Conservation (phyloP, 2,888 invertebrate genomes). For the Patella ulyssiponensis region DNA sequence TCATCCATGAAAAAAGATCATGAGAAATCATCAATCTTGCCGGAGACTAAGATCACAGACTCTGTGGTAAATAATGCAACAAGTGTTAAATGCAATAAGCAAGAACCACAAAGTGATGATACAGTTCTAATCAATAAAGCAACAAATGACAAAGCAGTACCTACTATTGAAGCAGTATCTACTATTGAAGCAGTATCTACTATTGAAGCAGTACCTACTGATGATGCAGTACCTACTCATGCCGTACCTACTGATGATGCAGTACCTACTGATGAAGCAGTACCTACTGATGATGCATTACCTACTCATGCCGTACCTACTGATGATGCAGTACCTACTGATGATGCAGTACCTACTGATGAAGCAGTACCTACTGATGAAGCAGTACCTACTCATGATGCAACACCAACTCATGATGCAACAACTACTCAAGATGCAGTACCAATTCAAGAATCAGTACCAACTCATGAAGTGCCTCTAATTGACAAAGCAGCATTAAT, state of each 20-base stretch:
- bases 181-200: neutral
- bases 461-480: too few species aligned
- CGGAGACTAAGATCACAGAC: neutral
- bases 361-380: neutral
- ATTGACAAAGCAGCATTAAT: too few species aligned
- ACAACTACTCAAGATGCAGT: too few species aligned
- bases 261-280: neutral
- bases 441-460: too few species aligned
- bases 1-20: neutral
- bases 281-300: neutral
- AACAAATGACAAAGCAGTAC: slow-evolving; percentile 21
- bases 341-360: neutral
- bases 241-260: too few species aligned
- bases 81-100: neutral
- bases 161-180: neutral
- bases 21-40: neutral
- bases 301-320: too few species aligned
- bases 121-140: slow-evolving; percentile 11
- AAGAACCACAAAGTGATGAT: neutral
- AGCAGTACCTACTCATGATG: too few species aligned
- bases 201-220: too few species aligned
- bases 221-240: too few species aligned
- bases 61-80: neutral
- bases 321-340: too few species aligned
- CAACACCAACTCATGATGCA: too few species aligned